Evolutionary conservation across 2,888 invertebrate species (phyloP).

Genomic region (Tholera decimalis): DNA sequence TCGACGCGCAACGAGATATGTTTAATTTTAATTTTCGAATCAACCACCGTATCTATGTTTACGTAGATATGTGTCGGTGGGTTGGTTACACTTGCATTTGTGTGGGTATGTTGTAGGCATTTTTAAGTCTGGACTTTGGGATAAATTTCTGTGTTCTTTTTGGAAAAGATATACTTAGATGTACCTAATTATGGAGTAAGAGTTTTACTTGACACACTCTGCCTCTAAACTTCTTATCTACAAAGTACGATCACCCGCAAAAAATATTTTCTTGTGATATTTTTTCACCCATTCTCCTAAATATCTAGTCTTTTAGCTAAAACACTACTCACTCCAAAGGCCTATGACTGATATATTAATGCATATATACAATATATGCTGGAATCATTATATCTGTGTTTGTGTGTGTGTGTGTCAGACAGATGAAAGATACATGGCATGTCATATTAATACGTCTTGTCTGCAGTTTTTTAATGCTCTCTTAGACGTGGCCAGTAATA

Average conservation of each 20-base stretch:
- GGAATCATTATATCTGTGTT: background rate
- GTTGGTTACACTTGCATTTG: slow-evolving; percentile 2
- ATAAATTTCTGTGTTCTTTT: background rate
- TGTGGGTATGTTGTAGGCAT: slow-evolving; percentile 28
- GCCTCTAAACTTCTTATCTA: too few relatives aligned
- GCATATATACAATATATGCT: slow-evolving; percentile 3
- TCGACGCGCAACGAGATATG: slow-evolving; percentile 80
- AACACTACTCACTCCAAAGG: background rate
- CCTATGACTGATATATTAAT: slow-evolving; percentile 17
- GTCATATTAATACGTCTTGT: slow-evolving; percentile 34
- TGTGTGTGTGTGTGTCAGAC: slow-evolving; percentile 6
- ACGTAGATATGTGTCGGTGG: slow-evolving; percentile 29
- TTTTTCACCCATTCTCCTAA: background rate
- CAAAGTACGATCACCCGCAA: too few relatives aligned
- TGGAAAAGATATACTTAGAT: background rate
- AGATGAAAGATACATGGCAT: slow-evolving; percentile 50
- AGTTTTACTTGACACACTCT: background rate
- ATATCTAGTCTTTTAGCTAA: background rate
- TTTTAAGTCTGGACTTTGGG: background rate
- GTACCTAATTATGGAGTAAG: background rate
- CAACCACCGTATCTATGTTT: slow-evolving; percentile 53
- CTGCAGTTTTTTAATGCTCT: slow-evolving; percentile 8
- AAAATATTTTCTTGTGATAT: too few relatives aligned
- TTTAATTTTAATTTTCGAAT: slow-evolving; percentile 69
- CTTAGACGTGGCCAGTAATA: slow-evolving; percentile 20